Evolutionary conservation across 1,140 invertebrate species (phyloP).

Genomic region (Macrotrachela quadricornifera): DNA sequence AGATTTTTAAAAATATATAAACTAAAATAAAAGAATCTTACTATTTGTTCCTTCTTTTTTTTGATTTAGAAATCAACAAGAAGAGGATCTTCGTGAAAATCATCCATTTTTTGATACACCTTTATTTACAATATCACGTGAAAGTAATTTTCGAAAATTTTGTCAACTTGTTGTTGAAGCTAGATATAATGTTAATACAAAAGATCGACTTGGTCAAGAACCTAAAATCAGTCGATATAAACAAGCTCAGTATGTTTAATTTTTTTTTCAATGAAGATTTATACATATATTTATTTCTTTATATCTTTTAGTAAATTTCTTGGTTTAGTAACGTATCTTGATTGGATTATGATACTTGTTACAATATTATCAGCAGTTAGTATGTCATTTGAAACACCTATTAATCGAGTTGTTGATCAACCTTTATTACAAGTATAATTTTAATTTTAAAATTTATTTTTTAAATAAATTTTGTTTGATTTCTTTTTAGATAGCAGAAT

Average conservation of each 20-base stretch:
- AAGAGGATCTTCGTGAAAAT: conserved; percentile 91
- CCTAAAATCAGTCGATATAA: conserved; percentile 2
- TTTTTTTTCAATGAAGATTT: conserved; percentile 8
- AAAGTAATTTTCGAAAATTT: conserved; percentile 72
- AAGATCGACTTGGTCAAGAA: background rate
- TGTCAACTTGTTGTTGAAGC: conserved; percentile 87
- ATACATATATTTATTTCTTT: conserved; percentile 6
- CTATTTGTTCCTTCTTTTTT: no score
- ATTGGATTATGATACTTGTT: conserved; percentile 97
- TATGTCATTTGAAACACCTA: conserved; percentile 95
- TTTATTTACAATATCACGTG: conserved; percentile 75
- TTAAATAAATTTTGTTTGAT: no score
- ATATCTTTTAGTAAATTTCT: conserved; percentile 58
- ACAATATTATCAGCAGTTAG: conserved; percentile 89
- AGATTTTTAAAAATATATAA: no score
- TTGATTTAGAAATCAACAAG: conserved; percentile 60
- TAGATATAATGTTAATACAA: conserved; percentile 50
- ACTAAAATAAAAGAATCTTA: no score
- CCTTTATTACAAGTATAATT: conserved; percentile 46
- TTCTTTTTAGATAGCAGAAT: conserved; percentile 45
- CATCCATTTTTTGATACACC: conserved; percentile 98
- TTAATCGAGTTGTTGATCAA: conserved; percentile 41
- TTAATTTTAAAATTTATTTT: no score
- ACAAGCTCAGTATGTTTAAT: background rate
- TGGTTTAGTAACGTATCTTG: conserved; percentile 86